These are phyloP conservation scores for Sinocyclocheilus rhinocerous DNA, from an alignment of 2,113 vertebrate genomes.

Conservation along the genomic window DNA sequence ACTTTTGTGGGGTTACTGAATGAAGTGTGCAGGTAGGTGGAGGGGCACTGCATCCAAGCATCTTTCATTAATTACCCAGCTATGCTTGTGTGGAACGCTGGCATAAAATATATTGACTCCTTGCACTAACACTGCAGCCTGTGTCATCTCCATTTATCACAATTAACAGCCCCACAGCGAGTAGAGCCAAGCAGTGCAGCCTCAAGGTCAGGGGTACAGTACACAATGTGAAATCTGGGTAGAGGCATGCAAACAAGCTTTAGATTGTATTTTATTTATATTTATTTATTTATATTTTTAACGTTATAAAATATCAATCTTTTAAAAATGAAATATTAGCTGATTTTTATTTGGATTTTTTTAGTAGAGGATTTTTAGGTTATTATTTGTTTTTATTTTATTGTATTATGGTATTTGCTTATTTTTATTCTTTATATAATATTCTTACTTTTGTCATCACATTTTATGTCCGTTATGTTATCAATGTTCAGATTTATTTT, in stretches of 20 bases:
- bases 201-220: constrained; percentile 41
- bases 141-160: constrained; percentile 53
- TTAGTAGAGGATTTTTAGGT: background rate
- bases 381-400: background rate
- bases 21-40: background rate
- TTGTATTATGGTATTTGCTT: too few relatives aligned
- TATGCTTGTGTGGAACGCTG: constrained; percentile 1
- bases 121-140: constrained; percentile 33
- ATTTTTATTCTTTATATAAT: background rate
- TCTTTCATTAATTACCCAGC: constrained; percentile 44
- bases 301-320: too few relatives aligned
- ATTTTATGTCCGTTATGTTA: background rate
- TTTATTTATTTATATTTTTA: background rate
- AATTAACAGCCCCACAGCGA: constrained; percentile 45
- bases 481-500: background rate
- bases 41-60: background rate
- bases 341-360: too few relatives aligned
- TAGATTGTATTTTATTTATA: background rate
- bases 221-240: background rate
- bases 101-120: constrained; percentile 49
- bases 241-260: background rate
- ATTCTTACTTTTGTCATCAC: background rate
- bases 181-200: constrained; percentile 15
- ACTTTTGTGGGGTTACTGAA: constrained; percentile 1
- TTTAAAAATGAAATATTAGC: too few relatives aligned